Evolutionary conservation across 2,888 invertebrate genomes (phyloP), one percentile per base, ranked within the genome.

Genomic region (Drosophila limbata): DNA sequence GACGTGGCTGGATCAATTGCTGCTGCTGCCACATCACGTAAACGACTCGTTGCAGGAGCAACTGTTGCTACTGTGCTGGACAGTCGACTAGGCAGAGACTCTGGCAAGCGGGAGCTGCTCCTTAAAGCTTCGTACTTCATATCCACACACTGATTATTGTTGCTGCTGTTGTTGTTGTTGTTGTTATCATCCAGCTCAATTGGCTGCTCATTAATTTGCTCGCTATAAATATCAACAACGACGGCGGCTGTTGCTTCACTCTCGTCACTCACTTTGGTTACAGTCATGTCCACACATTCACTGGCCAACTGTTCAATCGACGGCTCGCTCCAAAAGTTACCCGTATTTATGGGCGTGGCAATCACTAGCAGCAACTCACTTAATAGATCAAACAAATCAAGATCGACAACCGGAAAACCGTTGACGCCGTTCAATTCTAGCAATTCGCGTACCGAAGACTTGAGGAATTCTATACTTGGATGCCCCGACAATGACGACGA

Each of bases 91-190:
- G 73, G 37, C 25, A 51, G 53, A 21, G 79, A 37, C 15, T 67
- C 73, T 47, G 70, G 73, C 71, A 60, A 67, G 19, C 57, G 70
- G 59, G 68, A 76, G 15, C 60, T 69, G 60, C 77, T 69, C 53
- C 81, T 89, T 67, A 86, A 74, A 11, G 42, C 17, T 69, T 91
- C 90, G 69, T 82, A 85, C 80, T 91, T 91, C 91, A 91, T 91
- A 28, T 87, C 87, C 68, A 47, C 61, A 53, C 31, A 35, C 33
- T 47, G 64, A 45, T 33, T 59, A 21, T 13, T 65, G 31, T 15
- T 67, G 45, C 35, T 67, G 28, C 9, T 57, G 35, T 5, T 64
- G 33, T 3, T 67, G 52, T 52, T 77, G 52, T 50, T 73, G 40
- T 66, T 77, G 62, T 51, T 79, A 13, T 73, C 80, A 63, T 82